Percentiles rank a stretch among this genome's conserved stretches.
Conservation (phyloP, 92 coral and sea anemone genomes). For the Zoanthus sociatus region DNA sequence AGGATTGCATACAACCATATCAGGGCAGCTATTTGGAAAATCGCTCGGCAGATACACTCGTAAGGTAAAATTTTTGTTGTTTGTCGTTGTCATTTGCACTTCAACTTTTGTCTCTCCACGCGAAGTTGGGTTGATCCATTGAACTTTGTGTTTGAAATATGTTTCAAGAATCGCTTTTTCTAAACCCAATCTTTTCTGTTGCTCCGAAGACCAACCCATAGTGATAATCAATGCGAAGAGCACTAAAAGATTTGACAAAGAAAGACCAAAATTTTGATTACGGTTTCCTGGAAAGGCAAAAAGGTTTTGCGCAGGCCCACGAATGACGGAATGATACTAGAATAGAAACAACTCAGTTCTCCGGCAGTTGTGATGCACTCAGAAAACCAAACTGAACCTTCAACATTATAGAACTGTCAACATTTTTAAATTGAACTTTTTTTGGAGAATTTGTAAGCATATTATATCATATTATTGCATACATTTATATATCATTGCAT, state of each 20-base stretch:
- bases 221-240: neutral
- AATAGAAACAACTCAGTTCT: neutral
- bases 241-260: no score
- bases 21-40: slow-evolving; percentile 56
- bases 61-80: slow-evolving; percentile 29
- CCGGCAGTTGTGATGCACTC: neutral
- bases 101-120: slow-evolving; percentile 34
- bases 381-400: no score
- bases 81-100: slow-evolving; percentile 32
- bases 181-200: slow-evolving; percentile 63
- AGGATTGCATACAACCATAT: slow-evolving; percentile 41
- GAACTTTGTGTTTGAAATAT: slow-evolving; percentile 56
- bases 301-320: slow-evolving; percentile 4
- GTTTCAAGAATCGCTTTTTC: slow-evolving; percentile 65
- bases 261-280: neutral
- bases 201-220: slow-evolving; percentile 79
- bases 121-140: slow-evolving; percentile 68
- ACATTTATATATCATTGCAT: no score
- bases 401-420: no score
- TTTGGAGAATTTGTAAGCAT: no score
- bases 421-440: no score
- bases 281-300: neutral
- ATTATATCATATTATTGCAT: no score
- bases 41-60: slow-evolving; percentile 45
- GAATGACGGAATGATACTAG: neutral